Percentiles rank a stretch among this genome's conserved stretches.
Conservation (phyloP, 2,888 invertebrate genomes). For the Melipona beecheii region DNA sequence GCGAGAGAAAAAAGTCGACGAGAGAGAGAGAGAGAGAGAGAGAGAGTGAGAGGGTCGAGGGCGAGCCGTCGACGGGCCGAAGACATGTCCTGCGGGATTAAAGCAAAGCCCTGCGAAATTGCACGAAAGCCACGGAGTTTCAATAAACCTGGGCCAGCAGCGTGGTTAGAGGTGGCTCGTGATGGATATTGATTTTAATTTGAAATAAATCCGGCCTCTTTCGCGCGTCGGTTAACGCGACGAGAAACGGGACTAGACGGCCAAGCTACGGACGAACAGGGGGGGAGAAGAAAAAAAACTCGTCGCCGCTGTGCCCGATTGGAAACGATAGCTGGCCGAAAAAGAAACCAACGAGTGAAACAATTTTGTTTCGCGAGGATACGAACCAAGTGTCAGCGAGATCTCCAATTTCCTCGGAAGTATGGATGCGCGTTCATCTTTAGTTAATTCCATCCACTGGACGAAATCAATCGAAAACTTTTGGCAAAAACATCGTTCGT, state of each 20-base stretch:
- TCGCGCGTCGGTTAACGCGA: constrained; percentile 22
- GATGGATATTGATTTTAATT: constrained; percentile 75
- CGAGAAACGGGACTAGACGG: neutral
- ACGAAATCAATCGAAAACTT: neutral
- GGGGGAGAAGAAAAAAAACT: neutral
- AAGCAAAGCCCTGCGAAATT: constrained; percentile 79
- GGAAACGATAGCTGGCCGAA: neutral
- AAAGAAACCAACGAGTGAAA: neutral
- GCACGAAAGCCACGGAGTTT: constrained; percentile 77
- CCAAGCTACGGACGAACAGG: too few relatives aligned
- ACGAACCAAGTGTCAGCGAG: neutral
- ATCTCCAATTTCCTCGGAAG: neutral
- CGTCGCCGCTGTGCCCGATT: neutral
- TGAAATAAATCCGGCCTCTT: constrained; percentile 71
- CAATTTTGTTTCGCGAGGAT: neutral
- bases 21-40: constrained; percentile 1
- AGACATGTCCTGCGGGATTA: constrained; percentile 76
- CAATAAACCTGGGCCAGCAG: constrained; percentile 72
- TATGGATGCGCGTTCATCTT: neutral
- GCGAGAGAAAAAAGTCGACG: neutral
- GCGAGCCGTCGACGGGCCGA: constrained; percentile 27
- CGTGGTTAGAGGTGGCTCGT: constrained; percentile 59
- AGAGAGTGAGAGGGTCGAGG: constrained; percentile 4
- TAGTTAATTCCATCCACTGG: neutral
- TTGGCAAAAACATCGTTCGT: too few relatives aligned